phyloP scores from a whole-genome alignment of 2,888 invertebrate species.

The Physocephala rufipes region DNA sequence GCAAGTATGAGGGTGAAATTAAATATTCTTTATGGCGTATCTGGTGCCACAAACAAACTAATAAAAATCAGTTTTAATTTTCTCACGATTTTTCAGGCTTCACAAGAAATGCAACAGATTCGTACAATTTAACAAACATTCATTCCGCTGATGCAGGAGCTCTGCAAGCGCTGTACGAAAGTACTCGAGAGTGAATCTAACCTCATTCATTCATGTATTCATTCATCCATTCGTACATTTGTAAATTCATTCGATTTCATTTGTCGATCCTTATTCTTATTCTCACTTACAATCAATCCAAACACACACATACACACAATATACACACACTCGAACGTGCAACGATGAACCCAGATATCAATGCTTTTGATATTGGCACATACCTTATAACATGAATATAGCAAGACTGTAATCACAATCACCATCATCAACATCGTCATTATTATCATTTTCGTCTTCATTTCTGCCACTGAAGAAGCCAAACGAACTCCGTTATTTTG shows the following conservation, averaged over 20 bases:
- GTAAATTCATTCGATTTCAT: too few species aligned
- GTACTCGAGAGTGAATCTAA: too few species aligned
- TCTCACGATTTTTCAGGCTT: conserved; percentile 20
- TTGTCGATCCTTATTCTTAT: too few species aligned
- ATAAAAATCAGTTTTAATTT: conserved; percentile 37
- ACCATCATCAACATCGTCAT: background rate
- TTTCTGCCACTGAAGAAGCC: background rate
- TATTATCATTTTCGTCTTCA: background rate
- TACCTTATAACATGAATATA: too few species aligned
- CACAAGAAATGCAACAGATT: conserved; percentile 39
- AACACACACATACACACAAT: too few species aligned
- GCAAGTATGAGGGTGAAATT: conserved; percentile 13
- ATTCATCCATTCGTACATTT: background rate
- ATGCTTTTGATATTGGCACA: too few species aligned
- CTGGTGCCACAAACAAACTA: conserved; percentile 24
- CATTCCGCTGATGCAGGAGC: too few species aligned
- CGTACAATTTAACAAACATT: conserved; percentile 23
- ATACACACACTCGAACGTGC: too few species aligned
- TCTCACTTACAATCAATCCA: too few species aligned
- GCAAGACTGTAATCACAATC: background rate
- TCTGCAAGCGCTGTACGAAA: too few species aligned
- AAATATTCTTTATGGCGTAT: conserved; percentile 31
- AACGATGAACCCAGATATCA: too few species aligned
- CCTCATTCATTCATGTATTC: background rate
- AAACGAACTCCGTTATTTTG: background rate